Evolutionary conservation across 2,797 vertebrate genomes (phyloP), one percentile per base, ranked within the genome.

Genomic region (Coregonus sp.): DNA sequence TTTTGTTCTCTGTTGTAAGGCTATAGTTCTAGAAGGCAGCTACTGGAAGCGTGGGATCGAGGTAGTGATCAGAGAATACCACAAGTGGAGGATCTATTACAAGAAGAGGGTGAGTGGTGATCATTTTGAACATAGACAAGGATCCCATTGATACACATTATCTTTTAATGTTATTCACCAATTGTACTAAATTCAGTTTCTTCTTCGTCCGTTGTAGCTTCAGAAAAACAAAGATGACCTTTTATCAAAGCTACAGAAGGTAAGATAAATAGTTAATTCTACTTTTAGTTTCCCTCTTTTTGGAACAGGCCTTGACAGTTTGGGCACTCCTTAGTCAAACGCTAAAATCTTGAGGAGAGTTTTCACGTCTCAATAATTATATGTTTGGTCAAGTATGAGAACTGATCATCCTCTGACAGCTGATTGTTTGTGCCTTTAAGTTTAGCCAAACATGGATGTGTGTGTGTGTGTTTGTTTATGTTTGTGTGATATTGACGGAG

Each of bases 31-130:
- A 84, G 98, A 99, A 76, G 98, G 98, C 69, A 98, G 97, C 91
- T 99, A 99, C 92, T 99, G 98, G 98, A 99, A 99, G 86, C 89
- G 97, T 9, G 94, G 96, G 86, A 98, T 99, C 1, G 97, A 99
- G 86, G 97, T 98, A 87, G 98, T 99, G 84, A 98, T 99, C 91
- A 97, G 96, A 78, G 98, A 99, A 77, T 99, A 99, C 88, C 97
- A 99, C 94, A 99, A 98, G 89, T 99, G 98, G 98, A 96, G 98
- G 90, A 99, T 97, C 89, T 99, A 99, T 91, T 96, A 98, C 85
- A 99, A 99, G 93, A 99, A 99, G 86, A 92, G 97, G 92, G 98
- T 99, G 81, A 95, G 25, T 25, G 25, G 95, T 78, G 3, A 9
- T 66, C 4, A 14, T 11, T 4, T 65, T 63, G 37, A 12, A 51